These are phyloP conservation scores for Emberiza fucata DNA, from an alignment of 2,113 vertebrate genomes.

Conservation along the genomic window DNA sequence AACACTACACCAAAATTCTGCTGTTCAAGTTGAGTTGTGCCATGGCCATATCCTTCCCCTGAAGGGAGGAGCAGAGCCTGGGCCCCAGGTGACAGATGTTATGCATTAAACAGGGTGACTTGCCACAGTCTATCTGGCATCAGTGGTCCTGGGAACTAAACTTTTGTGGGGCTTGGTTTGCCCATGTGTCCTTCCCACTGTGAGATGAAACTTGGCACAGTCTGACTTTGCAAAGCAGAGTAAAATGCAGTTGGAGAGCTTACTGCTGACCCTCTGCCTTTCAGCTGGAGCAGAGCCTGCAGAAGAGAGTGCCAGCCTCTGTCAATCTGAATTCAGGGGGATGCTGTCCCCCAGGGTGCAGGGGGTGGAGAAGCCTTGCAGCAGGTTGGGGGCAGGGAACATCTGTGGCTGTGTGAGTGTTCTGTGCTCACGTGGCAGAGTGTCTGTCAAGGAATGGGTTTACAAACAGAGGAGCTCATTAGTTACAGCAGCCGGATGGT, in stretches of 20 bases:
- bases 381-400: neutral
- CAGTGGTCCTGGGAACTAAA: neutral
- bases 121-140: neutral
- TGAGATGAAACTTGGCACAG: neutral
- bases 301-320: neutral
- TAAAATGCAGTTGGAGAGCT: neutral
- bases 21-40: neutral
- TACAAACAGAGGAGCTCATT: neutral
- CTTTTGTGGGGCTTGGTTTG: neutral
- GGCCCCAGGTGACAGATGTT: neutral
- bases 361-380: neutral
- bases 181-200: fast-evolving
- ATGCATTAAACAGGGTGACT: neutral
- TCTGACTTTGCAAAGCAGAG: neutral
- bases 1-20: neutral
- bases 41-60: neutral
- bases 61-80: neutral
- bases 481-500: neutral
- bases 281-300: neutral
- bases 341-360: neutral
- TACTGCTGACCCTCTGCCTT: neutral
- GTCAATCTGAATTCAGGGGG: neutral
- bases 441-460: neutral
- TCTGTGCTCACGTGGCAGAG: neutral
- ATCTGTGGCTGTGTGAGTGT: neutral